These are phyloP conservation scores for Epirrita christyi DNA, from an alignment of 2,888 invertebrate species.

Conservation along the genomic window DNA sequence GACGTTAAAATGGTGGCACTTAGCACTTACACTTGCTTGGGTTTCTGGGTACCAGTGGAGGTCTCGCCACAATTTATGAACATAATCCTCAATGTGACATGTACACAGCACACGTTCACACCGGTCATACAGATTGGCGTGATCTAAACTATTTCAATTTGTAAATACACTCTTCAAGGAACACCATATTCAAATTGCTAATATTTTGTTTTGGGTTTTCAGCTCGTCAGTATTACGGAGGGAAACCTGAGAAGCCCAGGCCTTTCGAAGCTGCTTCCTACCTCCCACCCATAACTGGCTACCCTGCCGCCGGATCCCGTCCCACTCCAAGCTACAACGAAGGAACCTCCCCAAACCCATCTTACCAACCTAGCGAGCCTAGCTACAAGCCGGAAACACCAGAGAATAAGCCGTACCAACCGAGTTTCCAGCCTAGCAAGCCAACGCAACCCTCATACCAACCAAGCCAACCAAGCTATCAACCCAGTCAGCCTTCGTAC, in stretches of 20 bases:
- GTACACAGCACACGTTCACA: neutral
- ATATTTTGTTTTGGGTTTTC: constrained; percentile 49
- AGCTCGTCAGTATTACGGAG: constrained; percentile 89
- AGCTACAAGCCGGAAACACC: constrained; percentile 41
- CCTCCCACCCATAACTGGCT: constrained; percentile 73
- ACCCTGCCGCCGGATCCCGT: constrained; percentile 68
- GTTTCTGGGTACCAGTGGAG: constrained; percentile 14
- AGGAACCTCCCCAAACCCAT: constrained; percentile 51
- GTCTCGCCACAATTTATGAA: neutral
- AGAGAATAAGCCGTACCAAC: constrained; percentile 41
- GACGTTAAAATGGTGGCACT: constrained; percentile 8
- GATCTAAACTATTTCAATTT: neutral
- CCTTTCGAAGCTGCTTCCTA: constrained; percentile 84
- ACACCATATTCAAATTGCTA: neutral
- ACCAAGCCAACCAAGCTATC: constrained; percentile 41
- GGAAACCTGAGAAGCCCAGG: constrained; percentile 87
- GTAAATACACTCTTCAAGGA: constrained; percentile 8
- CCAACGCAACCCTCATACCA: constrained; percentile 36
- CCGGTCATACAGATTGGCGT: neutral
- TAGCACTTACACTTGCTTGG: constrained; percentile 44
- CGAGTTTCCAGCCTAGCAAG: constrained; percentile 46
- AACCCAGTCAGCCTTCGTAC: constrained; percentile 49
- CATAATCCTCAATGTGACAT: too few relatives aligned
- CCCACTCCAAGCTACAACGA: constrained; percentile 74
- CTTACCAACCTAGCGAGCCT: constrained; percentile 42